Conservation (phyloP, 2,888 invertebrate species). For the Mycalesis mineus region DNA sequence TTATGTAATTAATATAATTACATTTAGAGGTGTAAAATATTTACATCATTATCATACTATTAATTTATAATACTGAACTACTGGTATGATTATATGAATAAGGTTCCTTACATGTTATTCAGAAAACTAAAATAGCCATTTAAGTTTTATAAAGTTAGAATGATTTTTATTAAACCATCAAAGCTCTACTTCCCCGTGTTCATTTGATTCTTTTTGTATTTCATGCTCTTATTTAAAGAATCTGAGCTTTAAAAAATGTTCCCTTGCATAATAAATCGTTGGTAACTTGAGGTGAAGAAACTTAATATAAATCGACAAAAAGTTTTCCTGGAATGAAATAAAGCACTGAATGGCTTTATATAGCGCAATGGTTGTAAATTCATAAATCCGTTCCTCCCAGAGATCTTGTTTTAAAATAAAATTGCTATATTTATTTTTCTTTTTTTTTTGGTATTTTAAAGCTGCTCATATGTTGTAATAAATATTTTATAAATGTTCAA, state of each 20-base stretch:
- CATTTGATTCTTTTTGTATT: conserved; percentile 1
- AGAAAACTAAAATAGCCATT: neutral
- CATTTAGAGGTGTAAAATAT: too few species aligned
- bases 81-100: too few species aligned
- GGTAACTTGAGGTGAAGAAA: conserved; percentile 24
- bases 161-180: conserved; percentile 5
- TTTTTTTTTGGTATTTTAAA: neutral
- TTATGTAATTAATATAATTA: too few species aligned
- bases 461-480: too few species aligned
- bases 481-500: too few species aligned
- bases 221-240: conserved; percentile 1
- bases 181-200: conserved; percentile 9
- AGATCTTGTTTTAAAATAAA: neutral
- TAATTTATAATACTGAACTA: too few species aligned
- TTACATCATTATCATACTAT: too few species aligned
- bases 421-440: neutral
- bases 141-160: neutral
- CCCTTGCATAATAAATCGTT: conserved; percentile 14
- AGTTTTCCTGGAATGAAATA: conserved; percentile 38
- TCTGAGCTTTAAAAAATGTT: conserved; percentile 11
- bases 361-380: conserved; percentile 50
- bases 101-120: neutral
- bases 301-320: conserved; percentile 28
- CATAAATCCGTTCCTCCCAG: neutral
- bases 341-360: conserved; percentile 65